Evolutionary conservation across 2,797 vertebrate species (phyloP), one percentile per base, ranked within the genome.

Genomic region (Lycodopsis pacificus): DNA sequence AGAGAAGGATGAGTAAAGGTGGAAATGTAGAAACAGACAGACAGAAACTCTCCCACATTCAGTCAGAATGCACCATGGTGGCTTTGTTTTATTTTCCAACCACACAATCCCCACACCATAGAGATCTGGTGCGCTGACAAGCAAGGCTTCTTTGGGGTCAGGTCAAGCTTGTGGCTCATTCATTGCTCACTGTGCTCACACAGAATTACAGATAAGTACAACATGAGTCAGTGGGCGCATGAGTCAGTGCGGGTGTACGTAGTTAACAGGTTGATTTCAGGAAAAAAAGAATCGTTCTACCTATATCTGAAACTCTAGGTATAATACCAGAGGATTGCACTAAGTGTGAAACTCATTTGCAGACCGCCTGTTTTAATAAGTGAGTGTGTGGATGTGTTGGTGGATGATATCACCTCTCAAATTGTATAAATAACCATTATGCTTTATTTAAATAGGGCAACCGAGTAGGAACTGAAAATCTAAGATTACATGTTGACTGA

Each of bases 71-170:
- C 76, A 71, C 14, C 72, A n/a, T 34, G 32, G 32, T 34, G 53
- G 48, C 73, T 83, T 71, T 74, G 70, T 71, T 70, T 76, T 72
- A 66, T 85, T 87, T 92, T 89, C 83, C 88, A 80, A 82, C 85
- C 88, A 84, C 86, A 74, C 53, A 61, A 38, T 30, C 56, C 25
- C 54, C 58, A 54, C 27, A 11, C 62, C 32, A 8, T 51, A 34
- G 14, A 79, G 42, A 62, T n/a, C 15, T 3, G 3, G 13, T 65
- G 17, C 17, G 42, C 65, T 59, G 71, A 81, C 65, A 78, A 81
- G 76, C 68, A 38, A 56, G 68, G 56, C 61, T 66, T 56, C 80
- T 80, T 64, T 57, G 36, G 83, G 84, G 80, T 85, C 71, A 78
- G 65, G 53, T 70, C 22, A 9, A 63, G 34, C 68, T 77, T 13